These are phyloP conservation scores for Pogonomyrmex californicus DNA, from an alignment of 1,140 invertebrate genomes.

Conservation along the genomic window DNA sequence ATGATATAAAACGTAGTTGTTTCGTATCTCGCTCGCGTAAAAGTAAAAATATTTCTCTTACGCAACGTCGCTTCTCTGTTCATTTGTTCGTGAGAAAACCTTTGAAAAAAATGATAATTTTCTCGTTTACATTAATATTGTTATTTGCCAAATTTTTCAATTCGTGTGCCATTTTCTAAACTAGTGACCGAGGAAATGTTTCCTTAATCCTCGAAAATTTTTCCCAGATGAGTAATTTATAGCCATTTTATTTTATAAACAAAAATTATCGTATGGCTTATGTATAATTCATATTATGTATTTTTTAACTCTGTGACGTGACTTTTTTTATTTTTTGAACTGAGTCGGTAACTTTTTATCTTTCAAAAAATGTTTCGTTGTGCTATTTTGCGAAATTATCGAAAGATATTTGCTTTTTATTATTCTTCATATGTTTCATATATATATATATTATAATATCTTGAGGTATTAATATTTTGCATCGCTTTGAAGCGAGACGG, in stretches of 20 bases:
- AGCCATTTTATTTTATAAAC: background rate
- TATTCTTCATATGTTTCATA: too few species aligned
- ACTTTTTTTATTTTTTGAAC: background rate
- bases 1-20: slow-evolving; percentile 56
- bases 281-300: background rate
- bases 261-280: background rate
- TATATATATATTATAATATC: background rate
- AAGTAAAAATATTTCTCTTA: slow-evolving; percentile 56
- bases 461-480: too few species aligned
- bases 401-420: background rate
- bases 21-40: slow-evolving; percentile 29
- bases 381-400: background rate
- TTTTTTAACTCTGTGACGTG: background rate
- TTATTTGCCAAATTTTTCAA: background rate
- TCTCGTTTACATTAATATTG: slow-evolving; percentile 2
- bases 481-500: background rate
- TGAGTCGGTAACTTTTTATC: background rate
- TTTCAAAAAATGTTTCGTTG: background rate
- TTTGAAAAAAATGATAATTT: slow-evolving; percentile 40
- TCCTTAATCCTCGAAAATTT: background rate
- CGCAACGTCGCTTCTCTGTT: slow-evolving; percentile 25
- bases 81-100: background rate
- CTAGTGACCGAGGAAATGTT: background rate
- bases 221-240: background rate
- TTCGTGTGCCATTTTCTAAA: background rate